Base-by-base conservation (phyloP, 2,113 vertebrate genomes). In the Cisticola juncidis region DNA sequence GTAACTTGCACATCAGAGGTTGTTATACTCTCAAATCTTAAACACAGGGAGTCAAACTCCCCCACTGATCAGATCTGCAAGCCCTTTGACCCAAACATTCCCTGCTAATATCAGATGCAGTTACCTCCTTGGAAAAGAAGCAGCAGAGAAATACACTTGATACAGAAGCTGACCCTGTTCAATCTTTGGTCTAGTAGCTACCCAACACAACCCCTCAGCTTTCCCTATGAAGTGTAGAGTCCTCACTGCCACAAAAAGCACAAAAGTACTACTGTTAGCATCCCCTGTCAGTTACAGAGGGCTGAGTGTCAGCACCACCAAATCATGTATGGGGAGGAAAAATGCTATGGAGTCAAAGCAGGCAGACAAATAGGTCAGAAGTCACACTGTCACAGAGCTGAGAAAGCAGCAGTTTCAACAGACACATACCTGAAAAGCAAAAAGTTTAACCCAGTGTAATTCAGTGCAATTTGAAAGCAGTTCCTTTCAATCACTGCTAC, bases 381-480 rank as follows among this genome's bases (percentile, higher is more conserved):
- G 22, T 40, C 58, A 86, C 51, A 79, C n/a, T 10, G 47, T 6
- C 54, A 79, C 0, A 0, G 36, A 72, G 69, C 42, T 85, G 60
- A 92, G 81, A 71, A 95, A 94, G 54, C 44, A 81, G 74, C 40
- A 44, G 38, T 66, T 91, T 79, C 54, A 84, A 91, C 31, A 54
- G 25, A 89, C 33, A 64, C 35, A 50, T 68, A 90, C 47, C 86
- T 97, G 90, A 90, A 97, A 95, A 76, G 81, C 53, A 90, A 91
- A 86, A 65, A 17, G 36, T 82, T 94, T 80, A 95, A 94, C 38
- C 40, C 66, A 71, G 80, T 50, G 62, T 73, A 42, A 73, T 83
- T 89, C 45, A 83, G 88, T 58, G 85, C 45, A 74, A 84, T 73
- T 42, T 89, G 65, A 81, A 90, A 90, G 56, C 8, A 86, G 74